These are phyloP conservation scores for Pristionchus entomophagus DNA, from an alignment of 2,888 invertebrate genomes.

Conservation along the genomic window DNA sequence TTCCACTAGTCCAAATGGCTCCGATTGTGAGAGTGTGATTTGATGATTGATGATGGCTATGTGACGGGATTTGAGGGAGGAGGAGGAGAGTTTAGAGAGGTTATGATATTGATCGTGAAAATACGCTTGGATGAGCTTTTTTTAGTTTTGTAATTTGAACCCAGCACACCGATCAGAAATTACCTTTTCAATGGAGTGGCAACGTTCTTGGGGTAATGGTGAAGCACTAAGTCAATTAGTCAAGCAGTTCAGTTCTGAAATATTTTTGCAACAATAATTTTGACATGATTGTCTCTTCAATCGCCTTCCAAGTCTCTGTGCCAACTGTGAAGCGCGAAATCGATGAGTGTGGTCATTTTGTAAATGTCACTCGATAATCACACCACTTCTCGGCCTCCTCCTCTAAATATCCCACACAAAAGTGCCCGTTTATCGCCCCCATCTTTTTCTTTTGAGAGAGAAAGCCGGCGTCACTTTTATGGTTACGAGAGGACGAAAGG, in stretches of 20 bases:
- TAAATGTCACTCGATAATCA: not conserved
- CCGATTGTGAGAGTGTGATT: constrained; percentile 12
- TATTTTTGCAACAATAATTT: too few species aligned
- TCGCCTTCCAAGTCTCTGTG: too few species aligned
- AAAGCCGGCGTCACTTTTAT: not conserved
- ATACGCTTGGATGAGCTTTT: not conserved
- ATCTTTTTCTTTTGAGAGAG: not conserved
- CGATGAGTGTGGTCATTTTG: too few species aligned
- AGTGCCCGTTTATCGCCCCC: constrained; percentile 50
- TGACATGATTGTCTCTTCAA: too few species aligned
- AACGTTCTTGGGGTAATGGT: too few species aligned
- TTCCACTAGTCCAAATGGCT: not conserved
- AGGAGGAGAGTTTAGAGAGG: constrained; percentile 20
- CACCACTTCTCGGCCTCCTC: constrained; percentile 40
- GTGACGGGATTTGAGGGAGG: constrained; percentile 24
- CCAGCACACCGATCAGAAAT: not conserved
- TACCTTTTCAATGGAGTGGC: too few species aligned
- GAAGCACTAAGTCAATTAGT: too few species aligned
- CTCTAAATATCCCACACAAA: constrained; percentile 55
- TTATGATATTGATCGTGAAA: not conserved
- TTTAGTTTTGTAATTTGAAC: not conserved
- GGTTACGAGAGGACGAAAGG: constrained; percentile 22
- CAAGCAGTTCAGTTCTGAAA: too few species aligned
- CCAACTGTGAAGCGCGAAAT: too few species aligned
- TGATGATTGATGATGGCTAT: constrained; percentile 39